Evolutionary conservation across 2,888 invertebrate species (phyloP), one percentile per base, ranked within the genome.

Genomic region (Germaria angustata): DNA sequence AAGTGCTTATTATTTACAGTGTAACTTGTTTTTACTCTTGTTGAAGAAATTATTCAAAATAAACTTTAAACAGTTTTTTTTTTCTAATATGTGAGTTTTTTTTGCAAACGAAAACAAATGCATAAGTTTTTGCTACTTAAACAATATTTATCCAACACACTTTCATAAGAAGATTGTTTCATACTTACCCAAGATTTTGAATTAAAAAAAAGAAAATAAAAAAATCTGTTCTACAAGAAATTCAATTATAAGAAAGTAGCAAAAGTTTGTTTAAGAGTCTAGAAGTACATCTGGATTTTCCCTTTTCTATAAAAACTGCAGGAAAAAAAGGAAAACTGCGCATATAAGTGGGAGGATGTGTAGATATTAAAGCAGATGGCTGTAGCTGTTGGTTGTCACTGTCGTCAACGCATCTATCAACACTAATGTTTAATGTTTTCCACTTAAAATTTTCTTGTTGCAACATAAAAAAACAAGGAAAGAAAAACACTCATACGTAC

Each of bases 171-270:
- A 61, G 39, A 78, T 73, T 68, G 55, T 61, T 68, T 17, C 44
- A 68, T 55, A 61, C 72, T 77, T 53, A 49, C 53, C 32, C 34
- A 73, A 77, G 68, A 77, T 72, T 81, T 76, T 46, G 66, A 77
- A 57, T 76, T 72, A 77, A 73, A 51, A 32, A 22, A n/a, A 39
- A 66, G 49, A 61, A 32, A 66, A 22, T 8, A 55, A 57, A 71
- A 66, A 72, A 68, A 77, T 66, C 53, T n/a, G 77, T 75, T 77
- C 76, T 55, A 79, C 73, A 84, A 84, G 79, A 81, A 84, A 84
- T 84, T 83, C 84, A 84, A 84, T 83, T 84, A 77, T 68, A 73
- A 81, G 79, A 80, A 84, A 77, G 78, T 75, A 80, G 76, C 76
- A 76, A 81, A 80, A 83, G 83, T 84, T 72, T 81, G 57, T 68